These are phyloP conservation scores for Dicrurus megarhynchus DNA, from an alignment of 2,113 vertebrate species.

Conservation along the genomic window DNA sequence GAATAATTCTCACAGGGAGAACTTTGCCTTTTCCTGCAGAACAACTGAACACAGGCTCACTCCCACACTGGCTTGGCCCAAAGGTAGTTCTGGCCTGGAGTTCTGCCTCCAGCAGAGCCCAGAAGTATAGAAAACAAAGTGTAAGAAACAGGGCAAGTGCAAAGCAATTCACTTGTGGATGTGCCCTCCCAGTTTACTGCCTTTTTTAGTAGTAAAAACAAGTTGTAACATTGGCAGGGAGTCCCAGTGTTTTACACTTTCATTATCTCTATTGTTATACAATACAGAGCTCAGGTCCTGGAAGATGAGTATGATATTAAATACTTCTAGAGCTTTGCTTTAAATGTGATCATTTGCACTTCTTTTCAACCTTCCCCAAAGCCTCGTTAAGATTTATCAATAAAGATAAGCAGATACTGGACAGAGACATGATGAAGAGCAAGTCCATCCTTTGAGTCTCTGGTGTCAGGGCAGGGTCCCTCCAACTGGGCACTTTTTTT, in stretches of 20 bases:
- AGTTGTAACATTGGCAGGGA: conserved; percentile 38
- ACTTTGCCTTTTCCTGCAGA: not conserved
- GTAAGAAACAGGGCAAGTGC: not conserved
- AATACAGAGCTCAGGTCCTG: conserved; percentile 12
- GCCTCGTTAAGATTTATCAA: not conserved
- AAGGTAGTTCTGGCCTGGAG: not conserved
- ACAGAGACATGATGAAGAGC: not conserved
- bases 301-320: not conserved
- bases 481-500: not conserved
- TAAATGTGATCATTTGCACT: not conserved
- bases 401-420: not conserved
- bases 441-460: not conserved
- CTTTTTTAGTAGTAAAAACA: conserved; percentile 61
- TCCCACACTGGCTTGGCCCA: not conserved
- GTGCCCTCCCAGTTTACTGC: conserved; percentile 42
- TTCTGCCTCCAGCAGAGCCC: not conserved
- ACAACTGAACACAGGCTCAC: not conserved
- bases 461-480: not conserved
- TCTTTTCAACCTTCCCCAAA: not conserved
- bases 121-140: not conserved
- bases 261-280: conserved; percentile 21
- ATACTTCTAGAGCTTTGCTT: not conserved
- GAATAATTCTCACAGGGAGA: not conserved
- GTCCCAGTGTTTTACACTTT: conserved; percentile 32
- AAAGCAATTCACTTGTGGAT: not conserved